Evolutionary conservation across 2,888 invertebrate species (phyloP).

Genomic region (Lampropteryx suffumata): DNA sequence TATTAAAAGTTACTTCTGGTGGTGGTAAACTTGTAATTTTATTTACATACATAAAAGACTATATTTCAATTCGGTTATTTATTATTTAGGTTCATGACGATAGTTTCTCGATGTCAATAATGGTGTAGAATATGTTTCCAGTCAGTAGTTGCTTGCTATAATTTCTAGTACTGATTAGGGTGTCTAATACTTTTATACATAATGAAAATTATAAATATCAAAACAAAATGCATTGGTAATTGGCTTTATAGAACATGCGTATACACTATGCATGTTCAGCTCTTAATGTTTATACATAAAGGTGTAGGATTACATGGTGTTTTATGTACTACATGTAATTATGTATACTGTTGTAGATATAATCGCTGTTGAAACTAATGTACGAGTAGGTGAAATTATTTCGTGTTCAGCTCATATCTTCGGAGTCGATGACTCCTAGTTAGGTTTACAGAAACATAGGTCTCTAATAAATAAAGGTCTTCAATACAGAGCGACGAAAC

Average conservation of each 20-base stretch:
- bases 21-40: too few relatives aligned
- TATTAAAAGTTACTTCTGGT: too few relatives aligned
- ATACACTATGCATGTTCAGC: slow-evolving; percentile 70
- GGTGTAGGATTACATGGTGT: slow-evolving; percentile 54
- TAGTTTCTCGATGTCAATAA: not conserved
- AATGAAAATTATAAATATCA: slow-evolving; percentile 65
- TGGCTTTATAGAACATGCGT: slow-evolving; percentile 82
- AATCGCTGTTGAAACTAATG: slow-evolving; percentile 63
- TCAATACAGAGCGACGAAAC: too few relatives aligned
- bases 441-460: slow-evolving; percentile 47
- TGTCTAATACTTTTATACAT: slow-evolving; percentile 45
- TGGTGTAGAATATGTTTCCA: slow-evolving; percentile 3
- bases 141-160: slow-evolving; percentile 29
- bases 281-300: slow-evolving; percentile 72
- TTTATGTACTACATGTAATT: slow-evolving; percentile 54
- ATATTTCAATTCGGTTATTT: too few relatives aligned
- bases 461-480: slow-evolving; percentile 16
- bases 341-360: slow-evolving; percentile 64
- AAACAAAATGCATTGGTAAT: slow-evolving; percentile 82
- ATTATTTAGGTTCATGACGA: not conserved
- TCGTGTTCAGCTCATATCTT: slow-evolving; percentile 74
- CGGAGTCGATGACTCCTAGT: slow-evolving; percentile 42
- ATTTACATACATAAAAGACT: too few relatives aligned
- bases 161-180: slow-evolving; percentile 36
- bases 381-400: slow-evolving; percentile 62